A percentile compares a stretch with the other conserved stretches of the same genome.
Evolutionary conservation across 2,113 vertebrate species (phyloP).

Genomic region (Neodontobutis hainanensis): DNA sequence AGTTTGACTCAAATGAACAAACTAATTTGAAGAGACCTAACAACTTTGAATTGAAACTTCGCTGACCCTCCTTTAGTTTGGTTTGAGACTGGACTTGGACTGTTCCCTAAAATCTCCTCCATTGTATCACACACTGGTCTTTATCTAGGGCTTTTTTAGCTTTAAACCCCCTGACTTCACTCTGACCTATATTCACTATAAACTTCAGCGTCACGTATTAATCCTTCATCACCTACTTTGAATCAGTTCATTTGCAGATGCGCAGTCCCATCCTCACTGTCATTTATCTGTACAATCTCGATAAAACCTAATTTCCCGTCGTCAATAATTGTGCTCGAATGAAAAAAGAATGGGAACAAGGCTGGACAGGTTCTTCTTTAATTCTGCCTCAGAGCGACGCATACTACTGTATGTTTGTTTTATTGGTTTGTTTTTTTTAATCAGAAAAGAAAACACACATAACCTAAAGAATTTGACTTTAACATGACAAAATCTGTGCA

Average conservation of each 20-base stretch:
- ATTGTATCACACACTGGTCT: too few species aligned
- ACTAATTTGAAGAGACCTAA: too few species aligned
- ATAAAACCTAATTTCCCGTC: conserved; percentile 29
- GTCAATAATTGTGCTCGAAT: conserved; percentile 37
- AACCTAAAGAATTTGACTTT: not conserved
- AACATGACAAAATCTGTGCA: not conserved
- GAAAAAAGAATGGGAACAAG: conserved; percentile 31
- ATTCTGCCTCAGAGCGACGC: conserved; percentile 50
- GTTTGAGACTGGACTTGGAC: too few species aligned
- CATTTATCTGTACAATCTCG: conserved; percentile 21
- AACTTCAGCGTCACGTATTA: not conserved
- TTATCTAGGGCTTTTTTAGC: too few species aligned
- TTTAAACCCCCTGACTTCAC: not conserved
- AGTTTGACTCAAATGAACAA: too few species aligned
- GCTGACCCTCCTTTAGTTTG: too few species aligned
- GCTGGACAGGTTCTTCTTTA: conserved; percentile 42
- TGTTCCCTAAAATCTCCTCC: too few species aligned
- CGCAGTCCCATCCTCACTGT: not conserved
- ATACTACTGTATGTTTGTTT: conserved; percentile 30
- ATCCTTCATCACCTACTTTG: not conserved
- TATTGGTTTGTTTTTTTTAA: not conserved
- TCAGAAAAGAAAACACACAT: conserved; percentile 1
- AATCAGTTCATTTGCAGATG: not conserved
- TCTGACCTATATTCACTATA: not conserved
- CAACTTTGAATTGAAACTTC: too few species aligned